phyloP scores from a whole-genome alignment of 2,113 vertebrate species.

The Corapipo altera region DNA sequence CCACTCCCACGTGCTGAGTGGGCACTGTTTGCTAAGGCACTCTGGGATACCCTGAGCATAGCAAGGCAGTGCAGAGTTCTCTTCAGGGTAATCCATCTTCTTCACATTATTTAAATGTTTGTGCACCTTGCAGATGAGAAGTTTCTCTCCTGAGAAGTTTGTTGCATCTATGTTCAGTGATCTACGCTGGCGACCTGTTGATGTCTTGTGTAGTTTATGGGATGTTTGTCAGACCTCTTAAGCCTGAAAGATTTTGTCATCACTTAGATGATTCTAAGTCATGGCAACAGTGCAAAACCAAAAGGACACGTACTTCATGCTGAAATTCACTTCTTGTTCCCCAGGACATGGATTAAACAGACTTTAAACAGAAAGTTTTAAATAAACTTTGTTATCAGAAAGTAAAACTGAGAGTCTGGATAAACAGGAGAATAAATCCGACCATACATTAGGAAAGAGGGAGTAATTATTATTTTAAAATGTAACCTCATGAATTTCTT shows the following conservation, averaged over 20 bases:
- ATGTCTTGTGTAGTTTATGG: not conserved
- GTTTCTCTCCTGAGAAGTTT: not conserved
- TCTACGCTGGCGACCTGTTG: accelerated
- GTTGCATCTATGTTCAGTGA: not conserved
- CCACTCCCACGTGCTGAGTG: accelerated
- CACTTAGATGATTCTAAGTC: not conserved
- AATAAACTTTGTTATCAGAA: not conserved
- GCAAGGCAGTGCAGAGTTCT: not conserved
- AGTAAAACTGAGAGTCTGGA: not conserved
- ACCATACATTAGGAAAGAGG: not conserved
- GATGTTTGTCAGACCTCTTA: not conserved
- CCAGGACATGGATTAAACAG: not conserved
- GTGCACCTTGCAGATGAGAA: not conserved
- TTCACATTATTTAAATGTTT: not conserved
- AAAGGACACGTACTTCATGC: not conserved
- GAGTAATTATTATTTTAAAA: not conserved
- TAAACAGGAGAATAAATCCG: not conserved
- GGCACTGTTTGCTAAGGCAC: not conserved
- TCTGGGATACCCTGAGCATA: accelerated
- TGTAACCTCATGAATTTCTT: not conserved
- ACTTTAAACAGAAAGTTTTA: not conserved
- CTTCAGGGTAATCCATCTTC: not conserved
- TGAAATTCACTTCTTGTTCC: not conserved
- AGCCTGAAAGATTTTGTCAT: not conserved
- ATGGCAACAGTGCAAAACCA: not conserved